A percentile compares a stretch with the other conserved stretches of the same genome.
phyloP scores from a whole-genome alignment of 2,888 invertebrate genomes.

The Apamea epomidion region DNA sequence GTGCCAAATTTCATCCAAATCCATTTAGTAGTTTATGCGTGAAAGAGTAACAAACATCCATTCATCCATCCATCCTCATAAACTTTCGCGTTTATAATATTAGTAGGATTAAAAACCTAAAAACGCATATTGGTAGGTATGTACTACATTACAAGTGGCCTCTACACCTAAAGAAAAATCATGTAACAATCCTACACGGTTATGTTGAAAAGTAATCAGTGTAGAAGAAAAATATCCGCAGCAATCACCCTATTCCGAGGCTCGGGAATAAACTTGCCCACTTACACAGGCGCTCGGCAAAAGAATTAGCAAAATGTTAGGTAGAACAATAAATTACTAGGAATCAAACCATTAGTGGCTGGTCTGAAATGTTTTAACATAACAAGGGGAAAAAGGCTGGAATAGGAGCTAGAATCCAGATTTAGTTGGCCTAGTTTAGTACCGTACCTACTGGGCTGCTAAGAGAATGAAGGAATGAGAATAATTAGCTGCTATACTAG shows the following conservation, averaged over 20 bases:
- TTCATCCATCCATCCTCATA: background rate
- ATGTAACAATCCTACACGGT: background rate
- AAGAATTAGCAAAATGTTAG: constrained; percentile 68
- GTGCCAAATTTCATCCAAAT: too few relatives aligned
- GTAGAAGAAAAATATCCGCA: constrained; percentile 9
- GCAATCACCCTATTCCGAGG: background rate
- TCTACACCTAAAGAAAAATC: background rate
- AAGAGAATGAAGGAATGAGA: constrained; percentile 8
- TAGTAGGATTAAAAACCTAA: background rate
- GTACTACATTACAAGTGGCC: background rate
- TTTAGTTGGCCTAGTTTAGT: constrained; percentile 36
- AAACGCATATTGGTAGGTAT: background rate
- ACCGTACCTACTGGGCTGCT: too few relatives aligned
- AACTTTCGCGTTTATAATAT: background rate
- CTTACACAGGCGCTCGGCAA: constrained; percentile 49
- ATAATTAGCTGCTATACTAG: background rate
- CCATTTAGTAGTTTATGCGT: too few relatives aligned
- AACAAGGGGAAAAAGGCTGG: constrained; percentile 47
- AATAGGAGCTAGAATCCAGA: constrained; percentile 5
- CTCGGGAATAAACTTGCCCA: constrained; percentile 32
- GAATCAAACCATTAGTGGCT: constrained; percentile 68
- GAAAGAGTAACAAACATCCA: background rate
- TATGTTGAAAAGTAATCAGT: constrained; percentile 34
- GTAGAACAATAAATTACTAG: constrained; percentile 63
- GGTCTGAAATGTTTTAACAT: constrained; percentile 59